A percentile compares a stretch with the other conserved stretches of the same genome.
phyloP scores from a whole-genome alignment of 2,113 vertebrate species.

The Sitta europaea region DNA sequence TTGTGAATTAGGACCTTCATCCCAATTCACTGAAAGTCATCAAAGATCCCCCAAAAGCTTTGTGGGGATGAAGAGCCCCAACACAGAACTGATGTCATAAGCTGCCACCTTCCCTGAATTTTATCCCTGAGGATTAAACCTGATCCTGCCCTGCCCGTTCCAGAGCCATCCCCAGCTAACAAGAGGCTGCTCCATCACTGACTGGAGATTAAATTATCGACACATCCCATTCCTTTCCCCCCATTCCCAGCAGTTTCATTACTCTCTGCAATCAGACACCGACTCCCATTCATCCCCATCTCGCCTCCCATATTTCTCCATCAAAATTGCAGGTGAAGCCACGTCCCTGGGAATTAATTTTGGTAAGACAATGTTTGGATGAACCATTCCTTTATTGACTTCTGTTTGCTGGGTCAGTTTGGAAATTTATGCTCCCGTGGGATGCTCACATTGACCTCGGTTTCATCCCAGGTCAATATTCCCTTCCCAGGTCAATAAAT shows the following conservation, averaged over 20 bases:
- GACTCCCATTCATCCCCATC: conserved; percentile 10
- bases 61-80: neutral
- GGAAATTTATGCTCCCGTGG: conserved; percentile 46
- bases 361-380: conserved; percentile 71
- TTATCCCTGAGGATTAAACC: neutral
- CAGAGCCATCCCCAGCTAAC: neutral
- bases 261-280: conserved; percentile 46
- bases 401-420: conserved; percentile 55
- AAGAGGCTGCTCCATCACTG: neutral
- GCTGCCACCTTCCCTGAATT: neutral
- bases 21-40: neutral
- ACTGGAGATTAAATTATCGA: conserved; percentile 1
- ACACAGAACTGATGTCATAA: rapidly evolving
- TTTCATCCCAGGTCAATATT: conserved; percentile 68
- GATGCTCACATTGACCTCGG: conserved; percentile 59
- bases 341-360: conserved; percentile 62
- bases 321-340: conserved; percentile 42
- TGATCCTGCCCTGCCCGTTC: neutral
- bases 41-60: neutral
- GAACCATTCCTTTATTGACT: conserved; percentile 68
- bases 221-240: neutral
- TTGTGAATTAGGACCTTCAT: neutral
- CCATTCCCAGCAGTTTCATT: conserved; percentile 30
- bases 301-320: conserved; percentile 51
- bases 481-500: conserved; percentile 63